phyloP scores from a whole-genome alignment of 2,113 vertebrate genomes.

The Syrrhaptes paradoxus region DNA sequence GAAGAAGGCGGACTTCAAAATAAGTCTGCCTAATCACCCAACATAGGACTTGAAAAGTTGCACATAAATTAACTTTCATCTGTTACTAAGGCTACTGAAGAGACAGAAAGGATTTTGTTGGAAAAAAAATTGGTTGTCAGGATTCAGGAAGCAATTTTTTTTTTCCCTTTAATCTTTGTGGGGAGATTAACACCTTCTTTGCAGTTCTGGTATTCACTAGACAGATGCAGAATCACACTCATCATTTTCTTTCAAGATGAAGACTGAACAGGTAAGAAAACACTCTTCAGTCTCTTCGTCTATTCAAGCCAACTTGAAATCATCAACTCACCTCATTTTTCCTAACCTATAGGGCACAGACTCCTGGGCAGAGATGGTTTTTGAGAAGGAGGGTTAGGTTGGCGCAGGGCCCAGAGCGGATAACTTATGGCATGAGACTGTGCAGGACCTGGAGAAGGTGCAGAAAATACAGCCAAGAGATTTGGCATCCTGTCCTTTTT shows the following conservation, averaged over 20 bases:
- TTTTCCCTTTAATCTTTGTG: background rate
- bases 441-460: background rate
- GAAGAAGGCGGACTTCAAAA: background rate
- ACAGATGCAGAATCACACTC: background rate
- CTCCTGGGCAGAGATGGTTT: background rate
- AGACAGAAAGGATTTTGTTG: background rate
- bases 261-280: background rate
- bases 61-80: background rate
- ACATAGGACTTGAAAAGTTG: background rate
- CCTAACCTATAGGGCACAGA: background rate
- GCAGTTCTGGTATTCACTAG: background rate
- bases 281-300: too few relatives aligned
- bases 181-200: background rate
- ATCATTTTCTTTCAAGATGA: background rate
- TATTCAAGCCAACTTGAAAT: background rate
- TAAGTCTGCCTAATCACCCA: background rate
- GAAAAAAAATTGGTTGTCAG: background rate
- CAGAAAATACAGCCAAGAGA: background rate
- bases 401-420: background rate
- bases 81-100: background rate
- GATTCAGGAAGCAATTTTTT: background rate
- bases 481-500: background rate
- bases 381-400: background rate
- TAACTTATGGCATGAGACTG: background rate
- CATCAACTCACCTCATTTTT: background rate